Percentiles rank a stretch among this genome's conserved stretches.
Evolutionary conservation across 2,113 vertebrate species (phyloP).

Genomic region (Crotophaga sulcirostris): DNA sequence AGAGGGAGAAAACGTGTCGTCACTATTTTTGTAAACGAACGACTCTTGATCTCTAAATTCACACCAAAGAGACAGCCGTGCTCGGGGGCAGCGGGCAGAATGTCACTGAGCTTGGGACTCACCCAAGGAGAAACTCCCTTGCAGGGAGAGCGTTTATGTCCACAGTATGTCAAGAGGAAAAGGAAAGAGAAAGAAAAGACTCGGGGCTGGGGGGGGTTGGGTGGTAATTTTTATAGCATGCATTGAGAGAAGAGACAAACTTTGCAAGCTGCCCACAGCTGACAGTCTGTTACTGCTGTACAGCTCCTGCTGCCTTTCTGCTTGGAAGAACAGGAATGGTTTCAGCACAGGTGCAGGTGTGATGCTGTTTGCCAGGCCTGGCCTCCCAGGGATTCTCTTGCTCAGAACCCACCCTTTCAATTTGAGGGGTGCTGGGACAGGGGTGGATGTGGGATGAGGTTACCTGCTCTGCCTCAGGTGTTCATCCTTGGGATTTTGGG

Average conservation of each 20-base stretch:
- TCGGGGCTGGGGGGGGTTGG: neutral
- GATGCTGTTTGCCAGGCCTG: neutral
- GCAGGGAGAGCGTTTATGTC: constrained; percentile 30
- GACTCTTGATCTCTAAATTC: constrained; percentile 33
- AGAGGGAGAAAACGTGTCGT: neutral
- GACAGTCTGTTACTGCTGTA: neutral
- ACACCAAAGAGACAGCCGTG: constrained; percentile 22
- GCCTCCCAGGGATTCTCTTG: neutral
- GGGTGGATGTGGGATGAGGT: neutral
- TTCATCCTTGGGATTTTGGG: neutral
- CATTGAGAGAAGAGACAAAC: constrained; percentile 11
- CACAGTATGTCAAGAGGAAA: constrained; percentile 51
- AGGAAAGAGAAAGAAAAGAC: constrained; percentile 9
- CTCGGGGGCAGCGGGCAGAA: neutral
- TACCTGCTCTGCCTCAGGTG: neutral
- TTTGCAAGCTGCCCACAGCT: neutral
- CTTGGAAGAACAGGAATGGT: neutral
- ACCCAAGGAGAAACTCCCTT: neutral
- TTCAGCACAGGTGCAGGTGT: neutral
- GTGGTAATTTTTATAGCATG: constrained; percentile 1
- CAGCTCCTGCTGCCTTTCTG: neutral
- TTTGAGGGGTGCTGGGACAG: neutral
- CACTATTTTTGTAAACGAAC: neutral
- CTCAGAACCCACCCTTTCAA: neutral
- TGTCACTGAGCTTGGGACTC: constrained; percentile 56